phyloP scores from a whole-genome alignment of 2,888 invertebrate species.

The Augiades crinisus region DNA sequence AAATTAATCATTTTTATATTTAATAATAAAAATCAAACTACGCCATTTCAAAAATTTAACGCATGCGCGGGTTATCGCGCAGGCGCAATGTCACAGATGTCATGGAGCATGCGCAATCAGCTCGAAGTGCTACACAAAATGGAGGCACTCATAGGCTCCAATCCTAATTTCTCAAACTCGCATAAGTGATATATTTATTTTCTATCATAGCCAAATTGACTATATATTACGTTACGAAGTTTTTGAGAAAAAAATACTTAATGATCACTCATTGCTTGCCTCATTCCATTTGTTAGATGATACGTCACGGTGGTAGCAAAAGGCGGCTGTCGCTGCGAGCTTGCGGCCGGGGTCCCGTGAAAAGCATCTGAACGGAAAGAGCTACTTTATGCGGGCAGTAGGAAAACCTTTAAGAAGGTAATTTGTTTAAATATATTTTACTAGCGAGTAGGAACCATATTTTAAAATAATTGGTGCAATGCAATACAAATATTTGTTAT shows the following conservation, averaged over 20 bases:
- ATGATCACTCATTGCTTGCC: too few species aligned
- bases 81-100: neutral
- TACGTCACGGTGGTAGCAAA: neutral
- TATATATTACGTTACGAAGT: too few species aligned
- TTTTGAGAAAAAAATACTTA: too few species aligned
- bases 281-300: slow-evolving; percentile 3
- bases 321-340: slow-evolving; percentile 5
- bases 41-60: neutral
- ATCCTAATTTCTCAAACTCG: too few species aligned
- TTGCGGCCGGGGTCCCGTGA: slow-evolving; percentile 13
- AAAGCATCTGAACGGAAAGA: slow-evolving; percentile 1
- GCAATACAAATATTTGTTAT: too few species aligned
- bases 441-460: too few species aligned
- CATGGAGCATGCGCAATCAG: neutral
- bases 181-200: too few species aligned
- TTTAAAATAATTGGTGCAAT: too few species aligned
- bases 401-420: neutral
- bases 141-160: neutral
- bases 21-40: too few species aligned
- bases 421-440: neutral
- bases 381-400: neutral
- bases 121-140: neutral
- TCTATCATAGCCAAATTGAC: too few species aligned
- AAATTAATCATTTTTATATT: too few species aligned
- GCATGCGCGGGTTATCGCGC: neutral